Evolutionary conservation across 2,888 invertebrate species (phyloP).

Genomic region (Drosophila koepferae): DNA sequence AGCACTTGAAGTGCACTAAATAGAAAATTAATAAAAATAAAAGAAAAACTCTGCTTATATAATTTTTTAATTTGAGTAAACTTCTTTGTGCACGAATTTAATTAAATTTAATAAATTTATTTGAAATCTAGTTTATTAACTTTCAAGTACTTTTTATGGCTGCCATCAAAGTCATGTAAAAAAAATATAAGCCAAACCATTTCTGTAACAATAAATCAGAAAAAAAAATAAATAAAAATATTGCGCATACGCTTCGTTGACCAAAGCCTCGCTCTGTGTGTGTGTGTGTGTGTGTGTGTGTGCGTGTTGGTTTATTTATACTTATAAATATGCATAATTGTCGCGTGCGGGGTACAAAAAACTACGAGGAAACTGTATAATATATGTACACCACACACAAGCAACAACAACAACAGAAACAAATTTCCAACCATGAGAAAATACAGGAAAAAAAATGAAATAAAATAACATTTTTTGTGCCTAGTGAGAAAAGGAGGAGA

Average conservation of each 20-base stretch:
- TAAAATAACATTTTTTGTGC: constrained; percentile 4
- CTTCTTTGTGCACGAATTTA: no score
- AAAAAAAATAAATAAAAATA: constrained; percentile 29
- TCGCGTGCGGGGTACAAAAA: constrained; percentile 59
- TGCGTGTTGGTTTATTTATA: constrained; percentile 52
- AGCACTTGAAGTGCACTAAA: not conserved
- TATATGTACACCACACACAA: constrained; percentile 13
- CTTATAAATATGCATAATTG: constrained; percentile 71
- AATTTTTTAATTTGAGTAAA: not conserved
- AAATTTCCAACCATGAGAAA: constrained; percentile 20
- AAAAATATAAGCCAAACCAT: constrained; percentile 12
- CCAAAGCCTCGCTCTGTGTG: constrained; percentile 46
- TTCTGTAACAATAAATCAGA: constrained; percentile 7
- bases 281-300: constrained; percentile 1
- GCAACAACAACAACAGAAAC: not conserved
- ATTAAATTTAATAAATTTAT: not conserved
- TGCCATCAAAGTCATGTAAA: constrained; percentile 8
- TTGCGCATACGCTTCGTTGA: constrained; percentile 66
- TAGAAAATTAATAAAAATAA: not conserved
- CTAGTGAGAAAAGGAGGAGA: constrained; percentile 13
- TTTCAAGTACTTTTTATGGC: constrained; percentile 17
- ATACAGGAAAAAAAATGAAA: constrained; percentile 10
- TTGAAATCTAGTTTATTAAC: constrained; percentile 11
- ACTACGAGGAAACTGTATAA: constrained; percentile 26
- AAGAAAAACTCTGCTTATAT: not conserved